A percentile compares a stretch with the other conserved stretches of the same genome.
Conservation (phyloP, 2,113 vertebrate genomes). For the Thryonomys swinderianus region DNA sequence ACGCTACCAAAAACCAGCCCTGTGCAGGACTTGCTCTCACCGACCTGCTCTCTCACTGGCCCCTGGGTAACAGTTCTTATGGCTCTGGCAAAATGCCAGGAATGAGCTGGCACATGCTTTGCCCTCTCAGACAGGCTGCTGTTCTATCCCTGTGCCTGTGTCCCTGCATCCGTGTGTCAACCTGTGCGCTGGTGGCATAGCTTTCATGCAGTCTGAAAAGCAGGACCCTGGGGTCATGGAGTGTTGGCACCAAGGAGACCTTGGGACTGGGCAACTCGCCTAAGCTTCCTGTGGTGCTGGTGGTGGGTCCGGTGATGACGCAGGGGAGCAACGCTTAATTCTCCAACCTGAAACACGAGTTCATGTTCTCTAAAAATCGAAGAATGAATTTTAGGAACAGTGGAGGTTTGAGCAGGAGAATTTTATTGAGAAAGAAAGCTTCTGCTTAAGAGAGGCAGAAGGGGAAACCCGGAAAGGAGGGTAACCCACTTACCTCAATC, state of each 20-base stretch:
- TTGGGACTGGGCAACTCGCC: neutral
- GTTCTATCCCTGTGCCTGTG: neutral
- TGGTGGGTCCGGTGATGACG: neutral
- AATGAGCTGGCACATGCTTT: neutral
- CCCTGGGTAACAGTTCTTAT: conserved; percentile 22
- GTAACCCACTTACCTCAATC: too few species aligned
- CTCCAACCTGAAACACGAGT: too few species aligned
- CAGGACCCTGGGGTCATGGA: neutral
- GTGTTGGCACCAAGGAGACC: neutral
- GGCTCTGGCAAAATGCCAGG: neutral
- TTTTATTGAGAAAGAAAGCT: too few species aligned
- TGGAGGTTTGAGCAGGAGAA: too few species aligned
- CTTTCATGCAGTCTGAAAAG: neutral
- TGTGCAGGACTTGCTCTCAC: neutral
- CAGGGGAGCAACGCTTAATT: too few species aligned
- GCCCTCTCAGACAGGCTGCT: neutral
- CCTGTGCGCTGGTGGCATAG: neutral
- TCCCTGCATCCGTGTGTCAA: too few species aligned
- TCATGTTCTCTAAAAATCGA: too few species aligned
- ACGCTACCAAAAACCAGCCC: conserved; percentile 15
- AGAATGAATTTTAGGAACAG: too few species aligned
- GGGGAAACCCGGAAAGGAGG: too few species aligned
- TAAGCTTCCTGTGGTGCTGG: neutral
- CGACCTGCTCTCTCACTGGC: neutral
- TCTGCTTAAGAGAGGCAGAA: too few species aligned